Conservation (phyloP, 2,888 invertebrate species). For the Marronus borbonicus region DNA sequence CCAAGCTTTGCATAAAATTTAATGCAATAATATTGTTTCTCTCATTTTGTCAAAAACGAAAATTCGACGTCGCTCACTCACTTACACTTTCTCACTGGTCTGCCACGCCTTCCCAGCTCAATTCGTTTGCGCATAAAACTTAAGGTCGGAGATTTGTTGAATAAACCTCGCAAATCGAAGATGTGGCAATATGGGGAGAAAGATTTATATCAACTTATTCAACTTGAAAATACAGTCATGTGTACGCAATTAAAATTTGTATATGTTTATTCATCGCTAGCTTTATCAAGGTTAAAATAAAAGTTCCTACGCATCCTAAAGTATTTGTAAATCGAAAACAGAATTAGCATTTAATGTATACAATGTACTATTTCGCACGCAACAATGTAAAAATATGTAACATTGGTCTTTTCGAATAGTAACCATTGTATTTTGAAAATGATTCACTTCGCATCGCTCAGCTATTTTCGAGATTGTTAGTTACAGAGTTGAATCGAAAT, state of each 20-base stretch:
- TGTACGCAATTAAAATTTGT: neutral
- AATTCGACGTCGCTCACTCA: too few relatives aligned
- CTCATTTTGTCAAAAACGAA: too few relatives aligned
- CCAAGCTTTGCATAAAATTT: too few relatives aligned
- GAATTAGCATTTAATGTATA: slow-evolving; percentile 39
- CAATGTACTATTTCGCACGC: neutral
- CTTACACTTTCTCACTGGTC: too few relatives aligned
- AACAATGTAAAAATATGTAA: slow-evolving; percentile 17
- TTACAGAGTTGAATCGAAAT: neutral
- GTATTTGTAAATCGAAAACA: slow-evolving; percentile 42
- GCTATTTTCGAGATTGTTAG: slow-evolving; percentile 9
- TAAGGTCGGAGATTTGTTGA: too few relatives aligned
- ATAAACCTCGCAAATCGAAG: neutral
- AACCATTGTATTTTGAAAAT: slow-evolving; percentile 10
- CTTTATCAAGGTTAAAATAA: slow-evolving; percentile 39
- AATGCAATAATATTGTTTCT: too few relatives aligned
- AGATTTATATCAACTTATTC: neutral
- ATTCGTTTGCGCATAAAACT: too few relatives aligned
- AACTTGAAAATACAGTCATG: neutral
- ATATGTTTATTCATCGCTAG: slow-evolving; percentile 15
- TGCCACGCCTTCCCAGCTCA: too few relatives aligned
- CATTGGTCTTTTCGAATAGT: slow-evolving; percentile 10
- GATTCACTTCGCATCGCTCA: neutral
- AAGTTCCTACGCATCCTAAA: slow-evolving; percentile 39
- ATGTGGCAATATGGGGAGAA: neutral